Evolutionary conservation across 2,797 vertebrate species (phyloP), one percentile per base, ranked within the genome.

Genomic region (Gymnopithys bicolor): DNA sequence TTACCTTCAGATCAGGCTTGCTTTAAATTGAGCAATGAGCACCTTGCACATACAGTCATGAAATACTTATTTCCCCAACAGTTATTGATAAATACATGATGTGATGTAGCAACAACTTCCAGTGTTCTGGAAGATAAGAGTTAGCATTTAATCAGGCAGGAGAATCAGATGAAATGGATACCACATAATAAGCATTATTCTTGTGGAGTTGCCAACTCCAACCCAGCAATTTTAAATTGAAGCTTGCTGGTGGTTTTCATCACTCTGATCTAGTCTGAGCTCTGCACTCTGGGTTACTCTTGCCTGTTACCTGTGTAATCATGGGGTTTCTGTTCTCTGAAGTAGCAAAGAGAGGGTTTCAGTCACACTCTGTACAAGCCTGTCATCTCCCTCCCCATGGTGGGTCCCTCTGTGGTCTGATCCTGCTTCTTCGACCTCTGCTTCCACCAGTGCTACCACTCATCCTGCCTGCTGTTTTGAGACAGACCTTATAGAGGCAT

Each of bases 51-150:
- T 30, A 22, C 7, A 7, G 53, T 67, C 13, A 32, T 30, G 83
- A 88, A 92, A 76, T 28, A 69, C 33, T 4, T 77, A 84, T 59
- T 86, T 93, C 74, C 67, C 81, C 63, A 87, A 18, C 41, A 52
- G 56, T 86, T 94, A 96, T 94, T 96, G 95, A 94, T 91, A 93
- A 94, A 90, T 90, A 77, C 94, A 82, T 41, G 3, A 11, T 4
- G 74, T 35, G 70, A 81, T 95, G 87, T 79, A 88, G 66, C 94
- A 93, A 95, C 76, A 89, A 52, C 30, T 81, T 95, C 79, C 83
- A 93, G 48, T 28, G 76, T 75, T 91, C 94, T 76, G 46, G 56
- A 80, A 86, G 93, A 94, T 93, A 94, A 95, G 62, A 77, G 63
- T 52, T 92, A 74, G 59, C 63, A 77, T 69, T 89, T 81, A 84